Conservation (phyloP, 2,888 invertebrate species). For the Phyllotreta cruciferae region DNA sequence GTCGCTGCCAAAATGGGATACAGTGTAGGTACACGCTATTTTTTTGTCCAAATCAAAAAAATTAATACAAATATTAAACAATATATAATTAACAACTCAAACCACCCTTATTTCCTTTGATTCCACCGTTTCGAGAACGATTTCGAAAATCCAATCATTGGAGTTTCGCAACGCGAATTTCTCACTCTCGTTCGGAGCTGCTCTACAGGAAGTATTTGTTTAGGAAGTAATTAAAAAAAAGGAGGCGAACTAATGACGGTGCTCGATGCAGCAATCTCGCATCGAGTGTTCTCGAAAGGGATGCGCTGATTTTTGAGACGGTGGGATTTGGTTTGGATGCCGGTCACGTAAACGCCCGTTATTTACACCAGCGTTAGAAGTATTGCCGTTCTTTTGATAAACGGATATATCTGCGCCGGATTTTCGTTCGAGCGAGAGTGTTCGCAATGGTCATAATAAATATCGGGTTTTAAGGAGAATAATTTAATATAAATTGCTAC, state of each 20-base stretch:
- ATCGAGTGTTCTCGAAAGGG: conserved; percentile 27
- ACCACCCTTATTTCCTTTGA: too few relatives aligned
- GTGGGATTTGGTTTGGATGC: conserved; percentile 31
- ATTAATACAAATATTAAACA: too few relatives aligned
- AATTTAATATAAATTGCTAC: too few relatives aligned
- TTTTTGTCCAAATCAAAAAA: too few relatives aligned
- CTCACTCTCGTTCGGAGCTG: too few relatives aligned
- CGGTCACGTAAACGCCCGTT: conserved; percentile 42
- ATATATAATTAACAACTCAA: too few relatives aligned
- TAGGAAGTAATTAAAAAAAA: conserved; percentile 40
- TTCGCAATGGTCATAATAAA: conserved; percentile 12
- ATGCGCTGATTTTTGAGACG: conserved; percentile 28
- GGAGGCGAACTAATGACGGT: conserved; percentile 37
- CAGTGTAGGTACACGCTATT: too few relatives aligned
- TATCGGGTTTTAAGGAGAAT: not conserved
- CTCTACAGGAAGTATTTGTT: conserved; percentile 33
- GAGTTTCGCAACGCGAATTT: too few relatives aligned
- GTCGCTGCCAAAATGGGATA: too few relatives aligned
- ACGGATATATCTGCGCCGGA: conserved; percentile 14
- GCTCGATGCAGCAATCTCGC: conserved; percentile 36
- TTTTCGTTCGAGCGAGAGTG: conserved; percentile 8
- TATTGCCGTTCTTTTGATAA: conserved; percentile 39
- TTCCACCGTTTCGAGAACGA: too few relatives aligned
- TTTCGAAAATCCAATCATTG: too few relatives aligned
- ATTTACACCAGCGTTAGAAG: conserved; percentile 43